These are phyloP conservation scores for Neolamprologus kungweensis DNA, from an alignment of 2,113 vertebrate genomes.

Conservation along the genomic window DNA sequence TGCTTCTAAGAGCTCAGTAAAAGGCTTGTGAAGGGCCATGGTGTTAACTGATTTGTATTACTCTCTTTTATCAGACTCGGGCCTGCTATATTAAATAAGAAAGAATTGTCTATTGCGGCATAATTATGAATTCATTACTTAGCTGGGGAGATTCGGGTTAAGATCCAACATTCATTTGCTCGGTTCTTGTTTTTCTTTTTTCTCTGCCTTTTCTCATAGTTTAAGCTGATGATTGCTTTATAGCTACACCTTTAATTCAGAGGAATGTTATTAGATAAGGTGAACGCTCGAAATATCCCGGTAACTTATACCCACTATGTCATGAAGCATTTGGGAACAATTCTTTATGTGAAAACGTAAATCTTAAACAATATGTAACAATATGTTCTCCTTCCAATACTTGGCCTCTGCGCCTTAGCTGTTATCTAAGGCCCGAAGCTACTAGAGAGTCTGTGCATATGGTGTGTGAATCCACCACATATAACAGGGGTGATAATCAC, in stretches of 20 bases:
- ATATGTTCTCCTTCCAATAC: background rate
- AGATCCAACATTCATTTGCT: background rate
- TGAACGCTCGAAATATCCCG: rapidly evolving
- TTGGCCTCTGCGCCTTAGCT: background rate
- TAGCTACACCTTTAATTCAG: background rate
- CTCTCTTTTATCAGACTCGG: background rate
- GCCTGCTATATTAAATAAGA: background rate
- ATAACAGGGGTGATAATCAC: background rate
- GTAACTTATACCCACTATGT: background rate
- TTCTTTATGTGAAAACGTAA: background rate
- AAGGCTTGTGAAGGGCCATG: background rate
- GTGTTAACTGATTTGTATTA: background rate
- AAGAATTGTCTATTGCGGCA: background rate
- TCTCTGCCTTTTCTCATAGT: background rate
- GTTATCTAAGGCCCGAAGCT: background rate
- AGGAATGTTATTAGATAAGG: background rate
- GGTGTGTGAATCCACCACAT: background rate
- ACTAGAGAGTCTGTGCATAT: background rate
- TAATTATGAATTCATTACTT: background rate
- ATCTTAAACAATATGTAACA: too few species aligned
- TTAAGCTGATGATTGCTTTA: background rate
- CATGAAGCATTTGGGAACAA: background rate
- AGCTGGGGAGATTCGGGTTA: background rate
- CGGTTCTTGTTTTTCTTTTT: background rate
- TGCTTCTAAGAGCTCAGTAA: background rate